Percentiles rank a stretch among this genome's conserved stretches.
These are phyloP conservation scores for Tipula vernalis DNA, from an alignment of 2,888 invertebrate species.

Conservation along the genomic window DNA sequence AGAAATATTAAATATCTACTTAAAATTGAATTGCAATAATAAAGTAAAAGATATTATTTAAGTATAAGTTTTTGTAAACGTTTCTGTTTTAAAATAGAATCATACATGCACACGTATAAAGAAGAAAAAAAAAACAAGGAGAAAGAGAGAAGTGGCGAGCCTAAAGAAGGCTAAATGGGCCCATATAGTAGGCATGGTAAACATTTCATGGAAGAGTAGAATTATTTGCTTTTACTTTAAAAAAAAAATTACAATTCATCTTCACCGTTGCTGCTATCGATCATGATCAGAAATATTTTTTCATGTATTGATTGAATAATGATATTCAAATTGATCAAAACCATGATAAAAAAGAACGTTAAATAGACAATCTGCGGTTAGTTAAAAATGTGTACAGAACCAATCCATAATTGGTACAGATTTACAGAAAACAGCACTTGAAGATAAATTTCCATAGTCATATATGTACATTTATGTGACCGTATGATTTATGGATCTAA, in stretches of 20 bases:
- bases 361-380: not conserved
- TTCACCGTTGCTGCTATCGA: not conserved
- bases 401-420: not conserved
- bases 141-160: no score
- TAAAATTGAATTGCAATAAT: no score
- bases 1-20: no score
- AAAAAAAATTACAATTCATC: not conserved
- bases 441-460: not conserved
- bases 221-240: not conserved
- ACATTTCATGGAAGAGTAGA: not conserved
- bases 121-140: no score
- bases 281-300: not conserved
- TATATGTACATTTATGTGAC: not conserved
- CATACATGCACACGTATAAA: no score
- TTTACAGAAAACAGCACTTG: not conserved
- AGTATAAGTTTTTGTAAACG: no score
- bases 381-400: not conserved
- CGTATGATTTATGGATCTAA: not conserved
- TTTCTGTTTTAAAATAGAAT: no score
- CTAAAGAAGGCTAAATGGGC: no score
- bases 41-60: no score
- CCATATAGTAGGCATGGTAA: no score
- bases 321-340: not conserved
- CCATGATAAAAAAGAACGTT: not conserved
- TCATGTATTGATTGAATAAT: not conserved